These are phyloP conservation scores for Heliconius himera DNA, from an alignment of 1,140 invertebrate species.

Conservation along the genomic window DNA sequence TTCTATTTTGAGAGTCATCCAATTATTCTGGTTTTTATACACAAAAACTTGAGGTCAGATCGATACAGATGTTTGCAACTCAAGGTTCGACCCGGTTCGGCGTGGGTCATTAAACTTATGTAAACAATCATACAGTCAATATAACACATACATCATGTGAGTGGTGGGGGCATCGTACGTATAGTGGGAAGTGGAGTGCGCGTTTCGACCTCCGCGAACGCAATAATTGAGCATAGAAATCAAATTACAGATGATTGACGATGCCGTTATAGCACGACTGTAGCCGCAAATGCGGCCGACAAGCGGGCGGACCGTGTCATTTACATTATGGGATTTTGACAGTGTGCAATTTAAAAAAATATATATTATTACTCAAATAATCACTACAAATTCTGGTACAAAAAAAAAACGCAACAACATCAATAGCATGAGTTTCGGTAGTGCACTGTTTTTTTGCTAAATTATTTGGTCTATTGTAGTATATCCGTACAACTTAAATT, in stretches of 20 bases:
- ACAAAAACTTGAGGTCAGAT: conserved; percentile 27
- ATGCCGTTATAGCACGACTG: conserved; percentile 77
- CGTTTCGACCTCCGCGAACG: conserved; percentile 75
- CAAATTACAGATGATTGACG: conserved; percentile 81
- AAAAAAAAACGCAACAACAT: not conserved
- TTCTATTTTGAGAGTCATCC: not conserved
- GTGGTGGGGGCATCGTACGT: conserved; percentile 35
- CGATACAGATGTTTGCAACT: conserved; percentile 24
- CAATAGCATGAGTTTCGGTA: no score
- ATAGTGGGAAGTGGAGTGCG: conserved; percentile 62
- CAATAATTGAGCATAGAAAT: conserved; percentile 82
- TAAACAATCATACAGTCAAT: conserved; percentile 28
- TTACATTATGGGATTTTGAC: conserved; percentile 74
- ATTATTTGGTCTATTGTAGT: not conserved
- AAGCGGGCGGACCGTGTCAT: conserved; percentile 69
- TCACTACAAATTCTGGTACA: not conserved
- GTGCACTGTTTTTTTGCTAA: not conserved
- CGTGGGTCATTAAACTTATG: conserved; percentile 40
- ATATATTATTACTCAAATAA: not conserved
- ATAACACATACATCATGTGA: conserved; percentile 41
- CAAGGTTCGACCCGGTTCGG: conserved; percentile 24
- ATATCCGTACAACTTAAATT: no score
- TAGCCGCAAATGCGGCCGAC: conserved; percentile 72
- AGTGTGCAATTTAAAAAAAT: conserved; percentile 44
- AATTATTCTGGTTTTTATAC: conserved; percentile 2